Conservation (phyloP, 2,888 invertebrate genomes). For the Diachrysia chrysitis region DNA sequence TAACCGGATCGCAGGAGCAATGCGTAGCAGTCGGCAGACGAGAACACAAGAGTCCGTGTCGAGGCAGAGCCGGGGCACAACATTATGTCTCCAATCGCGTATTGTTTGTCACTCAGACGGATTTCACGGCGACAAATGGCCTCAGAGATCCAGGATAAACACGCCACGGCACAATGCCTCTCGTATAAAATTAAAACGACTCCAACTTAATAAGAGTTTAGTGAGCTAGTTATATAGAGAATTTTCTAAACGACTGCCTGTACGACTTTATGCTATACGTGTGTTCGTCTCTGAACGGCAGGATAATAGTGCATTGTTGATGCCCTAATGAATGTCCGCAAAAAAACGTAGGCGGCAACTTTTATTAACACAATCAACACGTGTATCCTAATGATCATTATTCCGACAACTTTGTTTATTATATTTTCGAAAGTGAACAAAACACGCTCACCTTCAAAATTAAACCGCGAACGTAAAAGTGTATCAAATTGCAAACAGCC, state of each 20-base stretch:
- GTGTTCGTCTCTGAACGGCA: constrained; percentile 54
- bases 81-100: constrained; percentile 80
- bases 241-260: constrained; percentile 57
- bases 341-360: constrained; percentile 41
- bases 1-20: constrained; percentile 66
- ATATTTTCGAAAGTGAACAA: constrained; percentile 67
- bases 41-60: constrained; percentile 74
- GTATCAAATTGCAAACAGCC: constrained; percentile 77
- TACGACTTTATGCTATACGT: constrained; percentile 53
- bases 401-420: constrained; percentile 45
- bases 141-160: constrained; percentile 76
- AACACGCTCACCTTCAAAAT: constrained; percentile 65
- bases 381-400: constrained; percentile 51
- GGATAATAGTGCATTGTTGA: constrained; percentile 57
- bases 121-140: constrained; percentile 86
- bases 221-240: constrained; percentile 59
- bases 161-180: constrained; percentile 72
- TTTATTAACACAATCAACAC: constrained; percentile 50
- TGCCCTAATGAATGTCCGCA: constrained; percentile 53
- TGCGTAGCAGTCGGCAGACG: constrained; percentile 71
- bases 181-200: constrained; percentile 79
- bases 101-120: constrained; percentile 87
- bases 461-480: constrained; percentile 76
- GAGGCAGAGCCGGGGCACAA: constrained; percentile 72
- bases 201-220: constrained; percentile 67